Percentiles rank a stretch among this genome's conserved stretches.
These are phyloP conservation scores for Hyperoodon ampullatus DNA, from an alignment of 2,113 vertebrate species.

Conservation along the genomic window DNA sequence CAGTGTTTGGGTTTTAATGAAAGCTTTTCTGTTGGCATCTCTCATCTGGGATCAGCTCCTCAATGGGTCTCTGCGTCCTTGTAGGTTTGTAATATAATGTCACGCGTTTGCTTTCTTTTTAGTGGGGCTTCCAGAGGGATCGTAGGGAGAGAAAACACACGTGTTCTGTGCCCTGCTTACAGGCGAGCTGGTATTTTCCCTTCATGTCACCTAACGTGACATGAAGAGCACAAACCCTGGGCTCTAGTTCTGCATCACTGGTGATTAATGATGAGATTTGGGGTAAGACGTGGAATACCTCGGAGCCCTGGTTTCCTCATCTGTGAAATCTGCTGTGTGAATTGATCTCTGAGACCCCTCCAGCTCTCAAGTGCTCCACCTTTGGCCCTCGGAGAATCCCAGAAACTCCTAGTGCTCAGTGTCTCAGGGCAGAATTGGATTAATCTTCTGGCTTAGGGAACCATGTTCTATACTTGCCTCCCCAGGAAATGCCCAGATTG, in stretches of 20 bases:
- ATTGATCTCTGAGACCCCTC: not conserved
- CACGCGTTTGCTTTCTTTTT: not conserved
- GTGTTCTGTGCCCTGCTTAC: accelerated
- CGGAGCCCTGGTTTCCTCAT: not conserved
- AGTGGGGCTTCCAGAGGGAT: accelerated
- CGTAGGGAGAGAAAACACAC: accelerated
- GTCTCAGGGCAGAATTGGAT: not conserved
- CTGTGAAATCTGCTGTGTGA: not conserved
- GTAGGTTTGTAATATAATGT: accelerated
- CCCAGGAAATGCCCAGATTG: not conserved
- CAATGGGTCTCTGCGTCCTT: not conserved
- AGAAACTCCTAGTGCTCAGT: not conserved
- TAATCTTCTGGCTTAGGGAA: not conserved
- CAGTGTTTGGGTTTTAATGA: not conserved
- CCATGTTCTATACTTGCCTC: not conserved
- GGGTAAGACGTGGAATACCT: not conserved
- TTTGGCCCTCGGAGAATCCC: not conserved
- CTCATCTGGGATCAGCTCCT: not conserved
- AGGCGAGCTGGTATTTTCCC: not conserved
- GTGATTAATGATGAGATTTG: not conserved
- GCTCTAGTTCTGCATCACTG: not conserved
- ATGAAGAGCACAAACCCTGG: not conserved
- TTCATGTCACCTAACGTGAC: not conserved
- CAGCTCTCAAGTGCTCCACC: accelerated
- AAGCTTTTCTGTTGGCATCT: not conserved